Percentiles rank a stretch among this genome's conserved stretches.
Conservation (phyloP, 2,797 vertebrate genomes). For the Lateolabrax maculatus region DNA sequence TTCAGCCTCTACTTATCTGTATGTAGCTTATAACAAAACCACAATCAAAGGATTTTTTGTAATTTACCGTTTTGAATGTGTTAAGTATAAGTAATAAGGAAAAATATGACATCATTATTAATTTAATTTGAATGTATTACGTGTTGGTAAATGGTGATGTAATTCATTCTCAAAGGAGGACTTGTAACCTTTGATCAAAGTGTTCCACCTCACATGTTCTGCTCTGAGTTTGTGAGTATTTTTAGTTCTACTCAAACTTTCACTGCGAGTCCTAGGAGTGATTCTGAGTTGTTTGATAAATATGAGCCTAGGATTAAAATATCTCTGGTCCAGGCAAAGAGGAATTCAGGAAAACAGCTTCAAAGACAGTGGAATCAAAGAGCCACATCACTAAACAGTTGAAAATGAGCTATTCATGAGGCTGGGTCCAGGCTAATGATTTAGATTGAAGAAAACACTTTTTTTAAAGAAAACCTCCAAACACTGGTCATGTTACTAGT, state of each 20-base stretch:
- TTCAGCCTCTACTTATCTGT: neutral
- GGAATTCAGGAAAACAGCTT: constrained; percentile 59
- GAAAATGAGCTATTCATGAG: constrained; percentile 47
- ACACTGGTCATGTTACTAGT: neutral
- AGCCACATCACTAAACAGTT: constrained; percentile 43
- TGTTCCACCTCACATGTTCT: constrained; percentile 9
- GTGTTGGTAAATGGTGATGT: neutral
- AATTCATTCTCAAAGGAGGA: constrained; percentile 26
- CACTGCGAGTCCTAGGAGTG: constrained; percentile 33
- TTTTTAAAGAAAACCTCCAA: constrained; percentile 15
- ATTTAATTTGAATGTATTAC: neutral
- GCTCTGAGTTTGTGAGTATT: constrained; percentile 38
- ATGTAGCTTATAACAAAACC: neutral
- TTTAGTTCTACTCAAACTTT: constrained; percentile 51
- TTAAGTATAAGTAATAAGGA: neutral
- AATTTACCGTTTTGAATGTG: neutral
- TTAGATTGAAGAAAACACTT: too few species aligned
- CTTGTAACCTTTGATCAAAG: constrained; percentile 39
- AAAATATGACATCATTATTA: neutral
- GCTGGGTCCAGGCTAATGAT: constrained; percentile 16
- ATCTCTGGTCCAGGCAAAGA: constrained; percentile 46
- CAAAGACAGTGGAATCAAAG: constrained; percentile 62
- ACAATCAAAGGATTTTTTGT: neutral
- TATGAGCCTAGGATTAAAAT: constrained; percentile 61
- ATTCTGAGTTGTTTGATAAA: constrained; percentile 54